Evolutionary conservation across 2,113 vertebrate genomes (phyloP), one percentile per base, ranked within the genome.

Genomic region (Chamaetylas fuelleborni): DNA sequence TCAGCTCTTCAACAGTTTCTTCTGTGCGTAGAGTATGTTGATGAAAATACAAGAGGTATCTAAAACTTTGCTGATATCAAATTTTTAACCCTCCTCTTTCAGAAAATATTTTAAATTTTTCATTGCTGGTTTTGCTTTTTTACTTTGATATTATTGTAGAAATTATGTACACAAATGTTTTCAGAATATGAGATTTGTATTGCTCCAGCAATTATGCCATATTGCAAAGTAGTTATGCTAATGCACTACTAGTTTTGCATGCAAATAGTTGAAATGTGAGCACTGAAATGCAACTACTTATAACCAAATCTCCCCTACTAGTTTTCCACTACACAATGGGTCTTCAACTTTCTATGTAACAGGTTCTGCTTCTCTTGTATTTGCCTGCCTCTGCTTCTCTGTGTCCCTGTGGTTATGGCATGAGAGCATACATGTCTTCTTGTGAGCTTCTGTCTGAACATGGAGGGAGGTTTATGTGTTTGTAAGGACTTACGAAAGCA

Each of bases 191-290:
- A 94, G 67, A 60, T 62, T 90, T 94, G 72, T 81, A 40, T 64
- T 82, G 79, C 56, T 93, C 54, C 14, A 86, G 79, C 88, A 96
- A 80, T 97, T 97, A 92, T 31, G 80, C 45, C 85, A 94, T 86
- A 94, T 91, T 97, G 93, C 81, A 92, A 69, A 65, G 86, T 69
- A 78, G 78, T 97, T 97, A 95, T 96, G 93, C 72, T 96, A 97
- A 96, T 94, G 40, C 18, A 93, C 38, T 92, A 57, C 94, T 93
- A 82, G 66, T 92, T 93, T 89, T 96, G 83, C 86, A 97, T 97
- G 78, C 92, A 97, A 97, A 97, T 91, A 91, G 62, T 92, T 94
- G 81, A 96, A 96, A 90, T 77, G 50, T 93, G 81, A 73, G 50
- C 54, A 18, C 26, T 86, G 84, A 80, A 95, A 88, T 40, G 53